Conservation (phyloP, 1,140 invertebrate genomes). For the Cyphomyrmex costatus region DNA sequence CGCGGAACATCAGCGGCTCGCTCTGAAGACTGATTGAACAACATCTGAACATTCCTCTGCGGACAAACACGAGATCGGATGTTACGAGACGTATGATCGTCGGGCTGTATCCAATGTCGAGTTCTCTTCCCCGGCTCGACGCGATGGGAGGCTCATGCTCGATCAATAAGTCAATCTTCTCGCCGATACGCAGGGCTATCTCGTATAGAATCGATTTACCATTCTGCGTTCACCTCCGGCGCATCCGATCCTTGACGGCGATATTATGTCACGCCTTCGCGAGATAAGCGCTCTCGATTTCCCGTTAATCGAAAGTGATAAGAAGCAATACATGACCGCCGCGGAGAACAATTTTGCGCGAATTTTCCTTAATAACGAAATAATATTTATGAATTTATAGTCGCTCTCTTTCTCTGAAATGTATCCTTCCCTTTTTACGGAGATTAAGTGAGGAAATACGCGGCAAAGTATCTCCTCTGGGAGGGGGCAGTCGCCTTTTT, state of each 20-base stretch:
- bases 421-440: neutral
- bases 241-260: slow-evolving; percentile 40
- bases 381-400: slow-evolving; percentile 16
- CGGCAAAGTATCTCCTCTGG: neutral
- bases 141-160: slow-evolving; percentile 12
- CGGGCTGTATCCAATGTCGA: neutral
- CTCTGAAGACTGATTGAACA: slow-evolving; percentile 6
- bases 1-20: neutral
- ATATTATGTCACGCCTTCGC: slow-evolving; percentile 45
- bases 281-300: slow-evolving; percentile 45
- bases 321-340: neutral
- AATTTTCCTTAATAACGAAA: slow-evolving; percentile 19
- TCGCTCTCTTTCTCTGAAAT: neutral
- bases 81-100: slow-evolving; percentile 18
- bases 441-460: slow-evolving; percentile 6
- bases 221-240: slow-evolving; percentile 61
- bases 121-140: slow-evolving; percentile 6
- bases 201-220: slow-evolving; percentile 64
- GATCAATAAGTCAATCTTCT: slow-evolving; percentile 75
- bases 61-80: slow-evolving; percentile 32
- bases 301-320: slow-evolving; percentile 40
- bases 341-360: neutral
- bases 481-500: neutral
- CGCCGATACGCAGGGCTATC: slow-evolving; percentile 65
- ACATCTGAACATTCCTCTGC: neutral